Conservation (phyloP, 2,113 vertebrate species). For the Serilophus lunatus region DNA sequence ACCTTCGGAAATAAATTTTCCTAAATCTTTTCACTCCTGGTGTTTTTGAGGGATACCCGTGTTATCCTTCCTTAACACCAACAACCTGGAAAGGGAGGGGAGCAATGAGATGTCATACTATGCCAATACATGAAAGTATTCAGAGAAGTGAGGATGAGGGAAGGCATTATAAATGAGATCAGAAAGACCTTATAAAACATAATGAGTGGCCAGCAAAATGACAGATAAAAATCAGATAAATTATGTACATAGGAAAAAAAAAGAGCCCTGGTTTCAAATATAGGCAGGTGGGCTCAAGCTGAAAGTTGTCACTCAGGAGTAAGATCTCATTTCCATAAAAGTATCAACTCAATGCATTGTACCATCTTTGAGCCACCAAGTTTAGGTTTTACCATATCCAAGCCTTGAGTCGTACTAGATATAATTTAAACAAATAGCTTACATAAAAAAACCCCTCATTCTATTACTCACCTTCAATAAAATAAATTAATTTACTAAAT, state of each 20-base stretch:
- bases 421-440: neutral
- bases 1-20: too few species aligned
- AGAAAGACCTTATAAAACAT: neutral
- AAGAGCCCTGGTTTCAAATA: neutral
- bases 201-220: neutral
- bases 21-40: too few species aligned
- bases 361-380: neutral
- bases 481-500: neutral
- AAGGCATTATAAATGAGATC: neutral
- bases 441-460: neutral
- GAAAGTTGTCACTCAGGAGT: neutral
- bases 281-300: neutral
- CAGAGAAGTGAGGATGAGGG: neutral
- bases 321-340: neutral
- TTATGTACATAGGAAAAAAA: neutral
- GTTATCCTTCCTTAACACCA: neutral
- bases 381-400: neutral
- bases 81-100: neutral
- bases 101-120: neutral
- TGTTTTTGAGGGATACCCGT: too few species aligned
- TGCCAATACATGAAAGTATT: neutral
- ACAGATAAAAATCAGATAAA: neutral
- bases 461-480: neutral
- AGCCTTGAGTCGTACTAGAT: neutral
- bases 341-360: neutral